Evolutionary conservation across 2,797 vertebrate species (phyloP).

Genomic region (Lagodon rhomboides): DNA sequence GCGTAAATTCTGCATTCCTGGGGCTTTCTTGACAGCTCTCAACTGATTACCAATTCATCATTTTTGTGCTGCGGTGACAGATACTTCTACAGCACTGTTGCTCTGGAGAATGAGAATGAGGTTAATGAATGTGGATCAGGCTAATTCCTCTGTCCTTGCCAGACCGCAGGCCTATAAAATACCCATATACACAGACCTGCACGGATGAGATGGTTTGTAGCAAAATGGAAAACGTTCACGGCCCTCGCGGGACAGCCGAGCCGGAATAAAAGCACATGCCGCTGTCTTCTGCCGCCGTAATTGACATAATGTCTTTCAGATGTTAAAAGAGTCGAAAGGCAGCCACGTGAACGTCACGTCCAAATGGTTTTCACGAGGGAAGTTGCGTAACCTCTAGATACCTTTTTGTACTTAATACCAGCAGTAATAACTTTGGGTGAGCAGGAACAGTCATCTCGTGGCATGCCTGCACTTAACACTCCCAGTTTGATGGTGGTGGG

Average conservation of each 20-base stretch:
- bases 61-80: slow-evolving; percentile 83
- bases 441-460: slow-evolving; percentile 1
- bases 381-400: slow-evolving; percentile 5
- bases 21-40: slow-evolving; percentile 86
- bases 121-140: slow-evolving; percentile 88
- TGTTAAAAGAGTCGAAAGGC: slow-evolving; percentile 39
- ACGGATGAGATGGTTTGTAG: slow-evolving; percentile 68
- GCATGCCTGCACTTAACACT: neutral
- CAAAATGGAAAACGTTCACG: slow-evolving; percentile 71
- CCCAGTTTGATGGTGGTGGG: neutral
- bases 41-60: slow-evolving; percentile 88
- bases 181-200: slow-evolving; percentile 65
- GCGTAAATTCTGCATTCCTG: slow-evolving; percentile 83
- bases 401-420: slow-evolving; percentile 5
- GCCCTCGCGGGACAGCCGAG: slow-evolving; percentile 53
- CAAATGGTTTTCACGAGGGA: slow-evolving; percentile 7
- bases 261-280: slow-evolving; percentile 60
- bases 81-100: slow-evolving; percentile 76
- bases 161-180: slow-evolving; percentile 81
- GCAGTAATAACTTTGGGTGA: slow-evolving; percentile 17
- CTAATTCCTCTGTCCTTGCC: slow-evolving; percentile 86
- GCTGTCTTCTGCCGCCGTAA: slow-evolving; percentile 54
- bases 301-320: slow-evolving; percentile 61
- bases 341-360: slow-evolving; percentile 4
- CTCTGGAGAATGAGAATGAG: slow-evolving; percentile 86